Evolutionary conservation across 1,140 invertebrate genomes (phyloP).

Genomic region (Melanaphis sacchari): DNA sequence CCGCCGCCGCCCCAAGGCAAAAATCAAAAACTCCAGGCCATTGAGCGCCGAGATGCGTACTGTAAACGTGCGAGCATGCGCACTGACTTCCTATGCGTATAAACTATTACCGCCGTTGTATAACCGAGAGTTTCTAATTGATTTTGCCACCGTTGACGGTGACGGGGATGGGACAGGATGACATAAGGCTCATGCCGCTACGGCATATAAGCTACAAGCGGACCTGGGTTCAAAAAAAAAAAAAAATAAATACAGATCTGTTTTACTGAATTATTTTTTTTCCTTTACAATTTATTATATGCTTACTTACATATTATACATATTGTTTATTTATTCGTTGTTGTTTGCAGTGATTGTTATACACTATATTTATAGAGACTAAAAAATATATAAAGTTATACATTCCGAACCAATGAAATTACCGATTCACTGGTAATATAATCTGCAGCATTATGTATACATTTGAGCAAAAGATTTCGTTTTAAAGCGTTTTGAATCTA

Average conservation of each 20-base stretch:
- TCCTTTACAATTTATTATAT: too few relatives aligned
- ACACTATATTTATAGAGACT: background rate
- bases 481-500: background rate
- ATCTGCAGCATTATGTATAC: too few relatives aligned
- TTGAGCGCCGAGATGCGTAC: background rate
- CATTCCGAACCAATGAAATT: background rate
- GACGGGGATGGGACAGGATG: background rate
- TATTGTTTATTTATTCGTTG: background rate
- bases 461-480: background rate
- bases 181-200: too few relatives aligned
- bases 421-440: background rate
- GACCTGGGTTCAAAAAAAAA: background rate
- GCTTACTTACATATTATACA: background rate
- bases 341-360: background rate
- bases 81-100: background rate
- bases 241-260: background rate
- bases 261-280: too few relatives aligned
- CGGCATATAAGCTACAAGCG: too few relatives aligned
- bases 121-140: constrained; percentile 4
- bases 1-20: background rate
- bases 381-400: background rate
- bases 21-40: background rate
- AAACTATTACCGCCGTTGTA: background rate
- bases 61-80: background rate
- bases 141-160: background rate